phyloP scores from a whole-genome alignment of 2,888 invertebrate species.

The Agrotis puta region DNA sequence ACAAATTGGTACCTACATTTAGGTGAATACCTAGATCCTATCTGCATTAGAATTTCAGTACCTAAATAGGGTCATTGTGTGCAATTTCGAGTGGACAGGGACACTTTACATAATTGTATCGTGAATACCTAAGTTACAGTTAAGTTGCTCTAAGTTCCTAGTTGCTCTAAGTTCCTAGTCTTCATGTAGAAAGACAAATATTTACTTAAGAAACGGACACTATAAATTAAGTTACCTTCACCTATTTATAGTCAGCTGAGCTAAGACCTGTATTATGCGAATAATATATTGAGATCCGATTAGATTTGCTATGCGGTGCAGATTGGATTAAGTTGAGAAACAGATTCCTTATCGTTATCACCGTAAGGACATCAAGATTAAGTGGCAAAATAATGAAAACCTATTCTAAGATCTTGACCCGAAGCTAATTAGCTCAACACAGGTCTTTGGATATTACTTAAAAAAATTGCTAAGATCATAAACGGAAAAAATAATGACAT shows the following conservation, averaged over 20 bases:
- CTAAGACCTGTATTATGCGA: conserved; percentile 27
- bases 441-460: conserved; percentile 1
- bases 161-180: conserved; percentile 15
- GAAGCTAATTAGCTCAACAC: not conserved
- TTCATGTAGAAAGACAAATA: conserved; percentile 20
- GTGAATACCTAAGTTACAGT: conserved; percentile 23
- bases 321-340: conserved; percentile 22
- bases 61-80: conserved; percentile 13
- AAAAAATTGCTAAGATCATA: conserved; percentile 27
- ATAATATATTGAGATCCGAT: conserved; percentile 30
- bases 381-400: not conserved
- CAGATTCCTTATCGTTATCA: conserved; percentile 18
- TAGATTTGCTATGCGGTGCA: conserved; percentile 24
- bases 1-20: not conserved
- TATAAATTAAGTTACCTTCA: conserved; percentile 55
- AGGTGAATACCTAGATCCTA: not conserved
- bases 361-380: conserved; percentile 1
- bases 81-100: conserved; percentile 20
- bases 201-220: conserved; percentile 25
- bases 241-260: conserved; percentile 43
- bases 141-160: conserved; percentile 2
- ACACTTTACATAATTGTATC: conserved; percentile 42
- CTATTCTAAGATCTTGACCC: conserved; percentile 10
- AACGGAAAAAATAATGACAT: conserved; percentile 45
- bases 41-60: conserved; percentile 19